Evolutionary conservation across 2,797 vertebrate species (phyloP), one percentile per base, ranked within the genome.

Genomic region (Mionectes olivaceus): DNA sequence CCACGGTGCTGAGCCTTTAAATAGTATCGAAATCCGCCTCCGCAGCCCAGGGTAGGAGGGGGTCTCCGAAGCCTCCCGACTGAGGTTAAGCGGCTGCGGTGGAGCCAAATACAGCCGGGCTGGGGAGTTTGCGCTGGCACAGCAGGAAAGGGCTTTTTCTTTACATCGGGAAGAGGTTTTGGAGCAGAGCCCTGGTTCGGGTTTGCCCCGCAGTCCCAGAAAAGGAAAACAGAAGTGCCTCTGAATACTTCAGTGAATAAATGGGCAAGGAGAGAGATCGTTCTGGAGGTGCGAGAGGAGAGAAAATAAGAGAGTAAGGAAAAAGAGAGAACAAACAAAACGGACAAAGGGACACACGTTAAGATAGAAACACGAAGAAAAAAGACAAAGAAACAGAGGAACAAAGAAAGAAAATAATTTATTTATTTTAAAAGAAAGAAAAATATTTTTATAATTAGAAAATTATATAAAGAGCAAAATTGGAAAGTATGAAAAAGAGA

Each of bases 311-410:
- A 32, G 10, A 22, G 37, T 1, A 27, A 57, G 30, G n/a, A 46
- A 44, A n/a, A 35, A 60, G 3, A 35, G 13, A 37, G 41, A 43
- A 18, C 16, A 9, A 30, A 30, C 0, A 6, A 52, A 25, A 57
- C 4, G n/a, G 43, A 33, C 2, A 33, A 27, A 83, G 64, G 1
- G 10, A 24, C 4, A 6, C 4, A 11, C 11, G 25, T n/a, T n/a
- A 63, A 14, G 9, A 19, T 18, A 39, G 18, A 11, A 49, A 41
- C 35, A 7, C 1, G 35, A n/a, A 52, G 23, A 18, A 47, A 47
- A 47, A 47, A 47, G 22, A 47, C 22, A 47, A 47, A 47, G 46
- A 23, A 47, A 47, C 22, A 47, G 12, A 47, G 44, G 19, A 44
- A 44, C 19, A 43, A 19, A 44, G 44, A 46, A 46, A 46, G 44